Base-by-base conservation (phyloP, 2,888 invertebrate species). In the Aelia acuminata region DNA sequence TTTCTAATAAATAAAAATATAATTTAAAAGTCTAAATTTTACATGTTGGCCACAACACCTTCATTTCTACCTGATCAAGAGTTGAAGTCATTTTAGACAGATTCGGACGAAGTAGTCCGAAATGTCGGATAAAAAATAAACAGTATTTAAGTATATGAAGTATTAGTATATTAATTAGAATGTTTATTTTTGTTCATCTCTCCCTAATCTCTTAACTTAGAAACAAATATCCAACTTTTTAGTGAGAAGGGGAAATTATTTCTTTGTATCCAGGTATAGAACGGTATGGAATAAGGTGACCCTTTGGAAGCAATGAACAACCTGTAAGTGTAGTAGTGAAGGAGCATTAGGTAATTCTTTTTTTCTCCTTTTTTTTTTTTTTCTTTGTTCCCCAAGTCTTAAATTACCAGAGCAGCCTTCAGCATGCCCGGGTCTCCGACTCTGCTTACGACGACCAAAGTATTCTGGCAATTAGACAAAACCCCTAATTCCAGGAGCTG, bases 391-490 rank as follows among this genome's bases (percentile, higher is more conserved):
- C 5, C 31, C 11, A 63, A 80, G 80, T 80, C 80, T 31, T 50
- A 85, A 85, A 85, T 85, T 85, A 85, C 86, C 80, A 43, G 5
- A 43, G n/a, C 22, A 43, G 80, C 20, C 18, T 8, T 39, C 39
- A 20, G 15, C 39, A 47, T 47, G 11, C 63, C 63, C 22, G 10
- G 15, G 39, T 10, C 26, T 13, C n/a, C 53, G 70, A 3, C 43
- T 22, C 53, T 86, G 53, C 86, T 86, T 70, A 86, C 63, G 57
- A 47, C 63, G 63, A 86, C 86, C 63, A 86, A 86, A 86, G 86
- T 86, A 86, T 86, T 86, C 86, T 86, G 43, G 63, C 86, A 86
- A 86, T 86, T 86, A 86, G 86, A 86, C 86, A 86, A 86, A 63
- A 39, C 86, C 53, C 86, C 57, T 86, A 86, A 86, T 86, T 86